Conservation (phyloP, 2,888 invertebrate species). For the Stenodera caucasica region DNA sequence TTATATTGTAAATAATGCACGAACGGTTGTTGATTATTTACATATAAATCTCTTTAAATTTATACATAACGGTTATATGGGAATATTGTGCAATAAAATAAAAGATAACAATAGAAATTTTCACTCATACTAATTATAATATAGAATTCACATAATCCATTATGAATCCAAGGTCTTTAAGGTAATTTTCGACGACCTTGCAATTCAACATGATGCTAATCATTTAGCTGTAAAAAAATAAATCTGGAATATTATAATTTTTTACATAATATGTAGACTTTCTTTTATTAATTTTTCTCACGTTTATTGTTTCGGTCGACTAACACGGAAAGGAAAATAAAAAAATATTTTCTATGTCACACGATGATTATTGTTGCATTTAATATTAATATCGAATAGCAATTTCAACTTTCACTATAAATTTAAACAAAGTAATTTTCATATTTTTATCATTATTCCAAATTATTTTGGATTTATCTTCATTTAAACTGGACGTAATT, state of each 20-base stretch:
- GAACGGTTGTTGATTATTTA: too few species aligned
- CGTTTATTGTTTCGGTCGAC: not conserved
- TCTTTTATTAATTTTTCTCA: not conserved
- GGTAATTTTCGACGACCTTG: constrained; percentile 3
- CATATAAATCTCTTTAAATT: not conserved
- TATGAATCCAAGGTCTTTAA: not conserved
- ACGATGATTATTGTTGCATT: not conserved
- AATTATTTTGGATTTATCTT: too few species aligned
- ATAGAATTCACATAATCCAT: not conserved
- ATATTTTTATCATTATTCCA: too few species aligned
- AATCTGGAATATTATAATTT: not conserved
- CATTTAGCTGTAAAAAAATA: not conserved
- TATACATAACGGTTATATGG: not conserved
- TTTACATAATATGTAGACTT: not conserved
- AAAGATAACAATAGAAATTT: not conserved
- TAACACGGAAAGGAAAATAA: not conserved
- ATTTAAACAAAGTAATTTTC: too few species aligned
- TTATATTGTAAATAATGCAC: too few species aligned
- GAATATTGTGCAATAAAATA: not conserved
- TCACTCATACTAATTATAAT: not conserved
- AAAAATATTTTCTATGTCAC: not conserved
- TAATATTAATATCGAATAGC: not conserved
- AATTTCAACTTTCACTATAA: not conserved
- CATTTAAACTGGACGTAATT: too few species aligned
- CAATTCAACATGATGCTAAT: not conserved